phyloP scores from a whole-genome alignment of 2,113 vertebrate genomes.

The Pterocles burchelli region DNA sequence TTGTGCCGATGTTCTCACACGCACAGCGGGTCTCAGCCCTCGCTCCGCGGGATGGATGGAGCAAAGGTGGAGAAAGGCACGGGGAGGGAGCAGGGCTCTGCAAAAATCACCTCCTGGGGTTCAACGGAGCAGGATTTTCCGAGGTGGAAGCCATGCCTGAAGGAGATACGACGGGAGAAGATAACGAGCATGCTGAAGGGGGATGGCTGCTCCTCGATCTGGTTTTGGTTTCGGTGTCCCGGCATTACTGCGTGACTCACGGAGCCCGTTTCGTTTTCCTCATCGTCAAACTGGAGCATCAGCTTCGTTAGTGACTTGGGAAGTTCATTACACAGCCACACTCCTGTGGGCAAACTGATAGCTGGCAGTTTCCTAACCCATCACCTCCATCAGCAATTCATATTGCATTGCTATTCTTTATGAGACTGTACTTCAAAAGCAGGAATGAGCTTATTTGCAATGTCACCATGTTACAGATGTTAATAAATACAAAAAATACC shows the following conservation, averaged over 20 bases:
- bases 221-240: background rate
- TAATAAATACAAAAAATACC: background rate
- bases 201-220: background rate
- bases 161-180: background rate
- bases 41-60: background rate
- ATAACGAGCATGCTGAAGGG: background rate
- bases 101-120: background rate
- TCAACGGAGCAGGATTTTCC: background rate
- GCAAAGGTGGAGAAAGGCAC: background rate
- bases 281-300: background rate
- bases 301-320: background rate
- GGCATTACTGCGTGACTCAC: background rate
- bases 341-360: background rate
- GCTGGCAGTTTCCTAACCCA: background rate
- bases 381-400: background rate
- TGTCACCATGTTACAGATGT: background rate
- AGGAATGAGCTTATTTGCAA: background rate
- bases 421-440: background rate
- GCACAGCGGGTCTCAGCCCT: background rate
- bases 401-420: background rate
- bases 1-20: background rate
- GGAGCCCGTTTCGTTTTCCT: accelerated
- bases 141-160: background rate
- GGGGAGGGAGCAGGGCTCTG: background rate
- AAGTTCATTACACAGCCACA: background rate